A percentile compares a stretch with the other conserved stretches of the same genome.
Conservation (phyloP, 2,888 invertebrate species). For the Bibio marci region DNA sequence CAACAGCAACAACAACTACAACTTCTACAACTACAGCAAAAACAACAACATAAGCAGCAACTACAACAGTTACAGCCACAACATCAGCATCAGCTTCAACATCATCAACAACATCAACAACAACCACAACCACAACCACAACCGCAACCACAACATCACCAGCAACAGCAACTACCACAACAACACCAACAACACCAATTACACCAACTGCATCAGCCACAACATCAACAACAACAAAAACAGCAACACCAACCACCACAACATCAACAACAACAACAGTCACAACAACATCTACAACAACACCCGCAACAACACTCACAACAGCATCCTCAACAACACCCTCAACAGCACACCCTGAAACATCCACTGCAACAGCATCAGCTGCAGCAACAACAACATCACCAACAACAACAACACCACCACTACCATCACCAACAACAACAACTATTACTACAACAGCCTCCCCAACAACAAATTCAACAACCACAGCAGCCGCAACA, state of each 20-base stretch:
- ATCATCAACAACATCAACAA: constrained; percentile 14
- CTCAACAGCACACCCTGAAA: no score
- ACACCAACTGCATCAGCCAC: constrained; percentile 12
- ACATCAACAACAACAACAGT: constrained; percentile 15
- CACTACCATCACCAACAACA: constrained; percentile 12
- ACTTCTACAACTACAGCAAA: constrained; percentile 6
- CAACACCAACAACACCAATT: no score
- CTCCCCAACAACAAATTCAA: constrained; percentile 6
- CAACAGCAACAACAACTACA: constrained; percentile 16
- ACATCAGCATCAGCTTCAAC: constrained; percentile 6
- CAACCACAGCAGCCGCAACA: constrained; percentile 11
- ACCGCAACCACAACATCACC: constrained; percentile 12
- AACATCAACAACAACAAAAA: constrained; percentile 13
- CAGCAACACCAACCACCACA: constrained; percentile 6
- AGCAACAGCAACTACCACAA: constrained; percentile 6
- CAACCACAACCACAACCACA: constrained; percentile 13
- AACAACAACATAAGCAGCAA: constrained; percentile 10
- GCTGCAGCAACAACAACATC: constrained; percentile 13
- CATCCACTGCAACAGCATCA: constrained; percentile 12
- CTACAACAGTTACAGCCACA: constrained; percentile 12
- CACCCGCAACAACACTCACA: constrained; percentile 13
- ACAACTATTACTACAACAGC: constrained; percentile 13
- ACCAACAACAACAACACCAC: constrained; percentile 6
- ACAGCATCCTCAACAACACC: constrained; percentile 7
- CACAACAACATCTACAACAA: constrained; percentile 12